Conservation (phyloP, 64 coral and sea anemone species). For the Platygyra sinensis region DNA sequence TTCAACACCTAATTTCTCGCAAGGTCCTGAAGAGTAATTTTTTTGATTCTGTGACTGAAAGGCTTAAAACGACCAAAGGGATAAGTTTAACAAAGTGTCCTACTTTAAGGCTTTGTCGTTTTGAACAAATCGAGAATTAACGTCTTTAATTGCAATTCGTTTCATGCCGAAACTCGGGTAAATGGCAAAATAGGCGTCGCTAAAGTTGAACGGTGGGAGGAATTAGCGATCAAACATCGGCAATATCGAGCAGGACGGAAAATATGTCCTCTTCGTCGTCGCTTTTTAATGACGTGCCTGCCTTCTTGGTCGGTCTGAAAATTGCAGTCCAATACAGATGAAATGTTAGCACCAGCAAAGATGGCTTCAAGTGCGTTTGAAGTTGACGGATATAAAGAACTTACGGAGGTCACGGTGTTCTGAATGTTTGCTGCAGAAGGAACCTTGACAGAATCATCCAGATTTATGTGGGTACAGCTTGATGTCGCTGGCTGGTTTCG, state of each 20-base stretch:
- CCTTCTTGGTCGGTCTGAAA: too few relatives aligned
- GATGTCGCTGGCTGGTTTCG: too few relatives aligned
- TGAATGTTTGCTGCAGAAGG: background rate
- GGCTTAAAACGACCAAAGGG: too few relatives aligned
- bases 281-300: too few relatives aligned
- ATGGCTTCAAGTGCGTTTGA: background rate
- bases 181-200: background rate
- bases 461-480: too few relatives aligned
- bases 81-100: background rate
- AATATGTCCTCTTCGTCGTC: background rate
- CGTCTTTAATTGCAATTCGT: background rate
- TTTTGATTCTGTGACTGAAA: background rate
- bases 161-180: background rate
- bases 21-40: background rate
- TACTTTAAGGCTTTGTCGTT: background rate
- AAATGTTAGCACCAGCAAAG: too few relatives aligned
- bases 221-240: background rate
- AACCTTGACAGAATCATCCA: too few relatives aligned
- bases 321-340: too few relatives aligned
- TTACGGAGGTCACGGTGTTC: background rate
- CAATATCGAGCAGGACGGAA: background rate
- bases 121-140: background rate
- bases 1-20: conserved; percentile 5
- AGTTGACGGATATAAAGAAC: background rate
- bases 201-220: background rate